Percentiles rank a stretch among this genome's conserved stretches.
phyloP scores from a whole-genome alignment of 1,140 invertebrate species.

The Triops cancriformis region DNA sequence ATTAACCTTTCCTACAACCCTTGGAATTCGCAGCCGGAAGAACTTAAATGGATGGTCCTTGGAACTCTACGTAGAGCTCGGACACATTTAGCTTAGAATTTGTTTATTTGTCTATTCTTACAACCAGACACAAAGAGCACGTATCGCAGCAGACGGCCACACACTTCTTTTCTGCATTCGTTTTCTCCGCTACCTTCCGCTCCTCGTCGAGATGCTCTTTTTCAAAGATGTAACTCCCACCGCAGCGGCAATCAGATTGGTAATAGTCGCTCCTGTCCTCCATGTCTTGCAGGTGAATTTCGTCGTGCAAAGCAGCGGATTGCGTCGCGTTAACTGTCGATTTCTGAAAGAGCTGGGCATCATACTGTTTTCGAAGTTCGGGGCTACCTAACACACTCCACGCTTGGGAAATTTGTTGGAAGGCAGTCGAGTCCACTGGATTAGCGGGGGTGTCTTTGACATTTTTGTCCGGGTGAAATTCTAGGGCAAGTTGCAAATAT shows the following conservation, averaged over 20 bases:
- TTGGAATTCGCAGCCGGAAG: background rate
- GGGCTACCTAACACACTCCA: background rate
- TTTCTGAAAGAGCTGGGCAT: background rate
- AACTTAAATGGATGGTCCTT: background rate
- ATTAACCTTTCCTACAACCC: background rate
- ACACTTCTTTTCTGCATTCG: background rate
- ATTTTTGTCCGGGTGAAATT: background rate
- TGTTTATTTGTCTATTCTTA: background rate
- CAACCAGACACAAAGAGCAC: conserved; percentile 1
- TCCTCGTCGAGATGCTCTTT: background rate
- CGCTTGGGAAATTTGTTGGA: background rate
- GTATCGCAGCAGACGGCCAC: conserved; percentile 4
- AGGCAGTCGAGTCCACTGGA: background rate
- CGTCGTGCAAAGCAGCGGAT: background rate
- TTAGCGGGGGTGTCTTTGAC: background rate
- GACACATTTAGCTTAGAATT: background rate
- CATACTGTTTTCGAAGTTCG: background rate
- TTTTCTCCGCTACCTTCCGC: background rate
- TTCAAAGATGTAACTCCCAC: background rate
- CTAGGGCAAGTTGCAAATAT: background rate
- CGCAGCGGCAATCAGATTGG: background rate
- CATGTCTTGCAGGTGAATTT: background rate
- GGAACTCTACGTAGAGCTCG: background rate
- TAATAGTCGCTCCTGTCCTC: background rate
- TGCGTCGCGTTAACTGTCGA: background rate